Conservation (phyloP, 1,140 invertebrate genomes). For the Hypsibius dujardini region DNA sequence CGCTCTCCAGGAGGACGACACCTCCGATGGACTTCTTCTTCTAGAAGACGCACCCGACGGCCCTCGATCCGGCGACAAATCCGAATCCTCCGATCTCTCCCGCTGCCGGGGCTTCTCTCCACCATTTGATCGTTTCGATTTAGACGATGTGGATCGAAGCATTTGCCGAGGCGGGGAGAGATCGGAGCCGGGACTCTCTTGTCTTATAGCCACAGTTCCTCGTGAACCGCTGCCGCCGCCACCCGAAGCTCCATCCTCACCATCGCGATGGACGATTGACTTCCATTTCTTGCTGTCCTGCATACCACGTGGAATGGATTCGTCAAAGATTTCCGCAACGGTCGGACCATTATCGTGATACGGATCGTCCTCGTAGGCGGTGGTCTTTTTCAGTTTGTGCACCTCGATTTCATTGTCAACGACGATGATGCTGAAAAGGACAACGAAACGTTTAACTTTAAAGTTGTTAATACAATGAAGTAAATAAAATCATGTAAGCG, state of each 20-base stretch:
- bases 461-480: too few species aligned
- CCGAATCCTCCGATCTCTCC: neutral
- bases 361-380: conserved; percentile 49
- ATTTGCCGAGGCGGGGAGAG: conserved; percentile 25
- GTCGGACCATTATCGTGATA: conserved; percentile 65
- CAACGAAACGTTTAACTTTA: conserved; percentile 19
- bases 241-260: too few species aligned
- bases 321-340: conserved; percentile 73
- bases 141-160: neutral
- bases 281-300: conserved; percentile 52
- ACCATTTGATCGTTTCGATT: neutral
- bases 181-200: conserved; percentile 25
- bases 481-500: too few species aligned
- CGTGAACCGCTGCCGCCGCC: too few species aligned
- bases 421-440: conserved; percentile 53
- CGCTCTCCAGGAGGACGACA: conserved; percentile 3
- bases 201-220: conserved; percentile 21
- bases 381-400: conserved; percentile 40
- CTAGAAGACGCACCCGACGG: conserved; percentile 28
- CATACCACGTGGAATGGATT: conserved; percentile 50
- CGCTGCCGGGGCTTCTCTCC: neutral
- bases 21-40: conserved; percentile 23
- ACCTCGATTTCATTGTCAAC: conserved; percentile 70
- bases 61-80: conserved; percentile 25
- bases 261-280: conserved; percentile 33